These are phyloP conservation scores for Zelleria hepariella DNA, from an alignment of 2,888 invertebrate species.

Conservation along the genomic window DNA sequence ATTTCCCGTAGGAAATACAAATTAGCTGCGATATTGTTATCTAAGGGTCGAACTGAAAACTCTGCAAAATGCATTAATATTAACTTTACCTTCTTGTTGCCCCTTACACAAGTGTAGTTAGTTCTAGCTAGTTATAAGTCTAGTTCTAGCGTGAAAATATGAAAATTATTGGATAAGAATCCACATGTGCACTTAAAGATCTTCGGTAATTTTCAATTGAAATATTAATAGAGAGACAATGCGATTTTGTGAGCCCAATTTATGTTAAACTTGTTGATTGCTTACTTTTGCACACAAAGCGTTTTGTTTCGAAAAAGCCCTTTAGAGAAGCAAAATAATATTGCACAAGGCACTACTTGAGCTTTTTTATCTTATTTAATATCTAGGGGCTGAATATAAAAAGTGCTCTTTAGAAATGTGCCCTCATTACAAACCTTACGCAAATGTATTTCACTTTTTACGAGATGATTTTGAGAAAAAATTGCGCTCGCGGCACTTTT, in stretches of 20 bases:
- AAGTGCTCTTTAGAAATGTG: constrained; percentile 13
- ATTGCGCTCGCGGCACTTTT: constrained; percentile 27
- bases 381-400: constrained; percentile 14
- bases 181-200: too few species aligned
- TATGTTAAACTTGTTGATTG: neutral
- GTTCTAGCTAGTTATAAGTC: too few species aligned
- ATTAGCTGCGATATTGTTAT: too few species aligned
- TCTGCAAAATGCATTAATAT: too few species aligned
- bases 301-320: neutral
- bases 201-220: too few species aligned
- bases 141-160: too few species aligned
- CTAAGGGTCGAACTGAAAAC: too few species aligned
- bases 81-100: too few species aligned
- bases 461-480: constrained; percentile 17
- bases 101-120: too few species aligned
- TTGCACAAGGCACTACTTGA: neutral
- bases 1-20: too few species aligned
- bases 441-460: constrained; percentile 18
- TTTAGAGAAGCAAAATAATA: neutral
- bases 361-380: neutral
- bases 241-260: neutral
- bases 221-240: too few species aligned
- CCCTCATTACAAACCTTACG: constrained; percentile 9
- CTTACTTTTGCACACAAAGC: neutral
- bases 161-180: too few species aligned